phyloP scores from a whole-genome alignment of 2,888 invertebrate genomes.

The Melanostoma mellinum region DNA sequence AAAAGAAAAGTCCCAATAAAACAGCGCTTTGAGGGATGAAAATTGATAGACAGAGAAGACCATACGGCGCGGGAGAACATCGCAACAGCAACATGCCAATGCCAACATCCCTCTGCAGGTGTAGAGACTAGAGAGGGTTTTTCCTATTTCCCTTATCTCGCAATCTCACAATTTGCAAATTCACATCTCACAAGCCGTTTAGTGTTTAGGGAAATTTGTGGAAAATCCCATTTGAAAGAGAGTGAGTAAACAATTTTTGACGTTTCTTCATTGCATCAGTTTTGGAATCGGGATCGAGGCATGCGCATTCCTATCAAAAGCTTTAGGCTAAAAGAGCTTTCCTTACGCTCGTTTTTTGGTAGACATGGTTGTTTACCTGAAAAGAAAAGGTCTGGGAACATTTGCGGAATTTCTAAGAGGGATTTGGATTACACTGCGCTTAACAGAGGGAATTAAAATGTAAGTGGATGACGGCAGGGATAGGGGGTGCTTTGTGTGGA shows the following conservation, averaged over 20 bases:
- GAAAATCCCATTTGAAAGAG: slow-evolving; percentile 26
- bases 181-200: not conserved
- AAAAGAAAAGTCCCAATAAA: slow-evolving; percentile 39
- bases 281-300: not conserved
- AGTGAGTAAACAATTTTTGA: slow-evolving; percentile 49
- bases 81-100: no score
- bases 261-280: slow-evolving; percentile 28
- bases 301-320: slow-evolving; percentile 37
- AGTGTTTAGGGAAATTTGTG: slow-evolving; percentile 65
- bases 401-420: slow-evolving; percentile 22
- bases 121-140: no score
- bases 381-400: not conserved
- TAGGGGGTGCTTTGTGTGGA: not conserved
- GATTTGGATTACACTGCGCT: slow-evolving; percentile 6
- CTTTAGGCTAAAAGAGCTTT: slow-evolving; percentile 1
- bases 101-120: slow-evolving; percentile 8
- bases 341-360: not conserved
- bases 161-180: no score
- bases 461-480: not conserved
- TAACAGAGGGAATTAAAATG: not conserved
- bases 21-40: slow-evolving; percentile 49
- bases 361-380: slow-evolving; percentile 5
- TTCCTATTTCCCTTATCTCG: slow-evolving; percentile 12
- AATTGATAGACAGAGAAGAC: slow-evolving; percentile 41
- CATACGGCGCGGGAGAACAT: slow-evolving; percentile 12